Percentiles rank a stretch among this genome's conserved stretches.
These are phyloP conservation scores for Leptothorax acervorum DNA, from an alignment of 2,888 invertebrate genomes.

Conservation along the genomic window DNA sequence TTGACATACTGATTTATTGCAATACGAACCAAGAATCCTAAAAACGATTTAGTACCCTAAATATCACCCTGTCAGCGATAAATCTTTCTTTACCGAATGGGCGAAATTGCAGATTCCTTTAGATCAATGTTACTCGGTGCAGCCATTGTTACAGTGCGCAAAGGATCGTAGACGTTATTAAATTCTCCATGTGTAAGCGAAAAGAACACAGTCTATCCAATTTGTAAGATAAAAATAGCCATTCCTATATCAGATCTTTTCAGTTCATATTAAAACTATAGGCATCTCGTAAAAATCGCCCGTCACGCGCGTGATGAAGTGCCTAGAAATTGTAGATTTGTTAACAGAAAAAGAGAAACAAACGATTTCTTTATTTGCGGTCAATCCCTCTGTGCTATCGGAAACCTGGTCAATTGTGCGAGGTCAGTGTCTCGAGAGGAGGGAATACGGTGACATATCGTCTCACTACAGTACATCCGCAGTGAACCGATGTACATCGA, in stretches of 20 bases:
- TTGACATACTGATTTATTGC: slow-evolving; percentile 45
- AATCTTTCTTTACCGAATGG: slow-evolving; percentile 47
- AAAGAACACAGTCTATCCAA: slow-evolving; percentile 1
- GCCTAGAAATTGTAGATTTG: not conserved
- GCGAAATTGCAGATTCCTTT: slow-evolving; percentile 41
- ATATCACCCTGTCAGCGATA: slow-evolving; percentile 41
- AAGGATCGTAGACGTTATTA: slow-evolving; percentile 14
- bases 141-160: slow-evolving; percentile 13
- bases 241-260: not conserved
- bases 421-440: slow-evolving; percentile 68
- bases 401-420: slow-evolving; percentile 67
- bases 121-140: slow-evolving; percentile 25
- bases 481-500: slow-evolving; percentile 64
- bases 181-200: slow-evolving; percentile 12
- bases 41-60: slow-evolving; percentile 42
- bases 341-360: not conserved
- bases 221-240: not conserved
- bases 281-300: not conserved
- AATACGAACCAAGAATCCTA: slow-evolving; percentile 31
- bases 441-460: slow-evolving; percentile 70
- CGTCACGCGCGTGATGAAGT: not conserved
- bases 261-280: not conserved
- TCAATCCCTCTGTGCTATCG: slow-evolving; percentile 21
- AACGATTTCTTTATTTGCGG: not conserved
- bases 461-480: slow-evolving; percentile 68